phyloP scores from a whole-genome alignment of 2,113 vertebrate genomes.

The Prionailurus viverrinus region DNA sequence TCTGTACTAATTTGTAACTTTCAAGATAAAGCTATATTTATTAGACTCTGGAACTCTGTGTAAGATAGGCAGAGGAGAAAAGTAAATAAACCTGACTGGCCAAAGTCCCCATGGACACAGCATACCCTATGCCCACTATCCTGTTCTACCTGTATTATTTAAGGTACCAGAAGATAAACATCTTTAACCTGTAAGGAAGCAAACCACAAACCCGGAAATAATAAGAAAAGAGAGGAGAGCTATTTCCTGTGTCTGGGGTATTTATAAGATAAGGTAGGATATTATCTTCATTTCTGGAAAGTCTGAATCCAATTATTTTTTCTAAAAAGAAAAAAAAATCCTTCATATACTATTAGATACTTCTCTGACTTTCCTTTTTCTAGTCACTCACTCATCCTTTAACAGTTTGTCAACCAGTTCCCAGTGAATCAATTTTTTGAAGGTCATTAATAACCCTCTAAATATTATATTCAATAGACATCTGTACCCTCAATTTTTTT shows the following conservation, averaged over 20 bases:
- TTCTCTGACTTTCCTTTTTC: not conserved
- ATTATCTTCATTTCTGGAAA: conserved; percentile 43
- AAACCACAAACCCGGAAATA: conserved; percentile 47
- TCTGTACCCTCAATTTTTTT: not conserved
- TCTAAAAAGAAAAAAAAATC: not conserved
- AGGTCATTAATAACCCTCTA: not conserved
- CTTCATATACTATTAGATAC: not conserved
- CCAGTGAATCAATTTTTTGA: not conserved
- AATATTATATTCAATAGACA: not conserved
- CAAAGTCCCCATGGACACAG: not conserved
- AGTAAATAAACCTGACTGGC: not conserved
- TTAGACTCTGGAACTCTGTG: not conserved
- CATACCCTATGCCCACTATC: not conserved
- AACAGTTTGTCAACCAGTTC: not conserved
- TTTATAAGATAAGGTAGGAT: conserved; percentile 21
- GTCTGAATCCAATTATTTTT: conserved; percentile 56
- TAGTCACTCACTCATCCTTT: not conserved
- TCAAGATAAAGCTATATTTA: not conserved
- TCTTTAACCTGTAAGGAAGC: not conserved
- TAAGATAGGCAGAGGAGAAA: not conserved
- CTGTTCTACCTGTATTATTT: not conserved
- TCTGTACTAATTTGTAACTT: not conserved
- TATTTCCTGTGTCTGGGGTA: not conserved
- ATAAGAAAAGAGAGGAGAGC: conserved; percentile 19
- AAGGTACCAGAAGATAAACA: conserved; percentile 27